A percentile compares a stretch with the other conserved stretches of the same genome.
Evolutionary conservation across 92 coral and sea anemone species (phyloP).

Genomic region (Phenganax marumi): DNA sequence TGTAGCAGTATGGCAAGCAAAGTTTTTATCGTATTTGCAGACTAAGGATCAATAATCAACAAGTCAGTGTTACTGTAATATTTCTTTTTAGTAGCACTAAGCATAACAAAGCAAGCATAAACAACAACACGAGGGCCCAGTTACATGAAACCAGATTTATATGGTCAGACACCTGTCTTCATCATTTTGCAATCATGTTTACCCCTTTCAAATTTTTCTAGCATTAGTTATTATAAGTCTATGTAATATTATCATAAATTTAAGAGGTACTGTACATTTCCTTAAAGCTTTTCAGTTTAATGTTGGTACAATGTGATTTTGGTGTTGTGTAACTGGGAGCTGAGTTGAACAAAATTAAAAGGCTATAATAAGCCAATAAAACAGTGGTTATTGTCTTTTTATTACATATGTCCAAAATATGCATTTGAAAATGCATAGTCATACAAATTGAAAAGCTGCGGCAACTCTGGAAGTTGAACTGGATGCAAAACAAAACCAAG

Average conservation of each 20-base stretch:
- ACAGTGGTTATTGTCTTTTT: not conserved
- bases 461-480: conserved; percentile 21
- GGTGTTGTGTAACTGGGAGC: no score
- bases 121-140: not conserved
- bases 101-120: not conserved
- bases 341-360: no score
- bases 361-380: not conserved
- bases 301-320: no score
- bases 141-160: not conserved
- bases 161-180: not conserved
- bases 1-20: not conserved
- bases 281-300: no score
- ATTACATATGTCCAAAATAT: conserved; percentile 16
- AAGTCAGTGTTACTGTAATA: not conserved
- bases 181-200: not conserved
- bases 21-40: not conserved
- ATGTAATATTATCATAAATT: no score
- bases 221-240: no score
- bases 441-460: conserved; percentile 22
- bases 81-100: no score
- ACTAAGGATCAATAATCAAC: not conserved
- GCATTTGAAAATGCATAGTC: conserved; percentile 18
- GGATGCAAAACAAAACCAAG: conserved; percentile 39
- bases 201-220: no score
- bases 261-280: no score